Conservation (phyloP, 2,113 vertebrate genomes). For the Hucho hucho region DNA sequence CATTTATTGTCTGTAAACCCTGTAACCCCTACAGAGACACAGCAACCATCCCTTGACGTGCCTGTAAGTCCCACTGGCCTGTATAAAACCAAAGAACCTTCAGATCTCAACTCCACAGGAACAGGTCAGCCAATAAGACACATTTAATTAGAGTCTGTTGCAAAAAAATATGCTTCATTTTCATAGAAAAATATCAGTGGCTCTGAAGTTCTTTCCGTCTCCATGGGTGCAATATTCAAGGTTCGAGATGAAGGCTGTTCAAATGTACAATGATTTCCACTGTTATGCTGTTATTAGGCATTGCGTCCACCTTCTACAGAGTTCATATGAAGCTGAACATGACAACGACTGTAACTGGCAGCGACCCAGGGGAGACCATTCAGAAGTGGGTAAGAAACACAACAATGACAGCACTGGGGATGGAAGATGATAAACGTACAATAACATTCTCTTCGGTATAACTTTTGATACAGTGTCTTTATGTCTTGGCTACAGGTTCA, state of each 20-base stretch:
- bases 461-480: neutral
- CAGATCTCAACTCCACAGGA: constrained; percentile 28
- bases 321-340: constrained; percentile 52
- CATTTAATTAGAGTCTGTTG: neutral
- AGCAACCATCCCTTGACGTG: neutral
- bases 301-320: constrained; percentile 59
- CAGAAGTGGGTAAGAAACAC: constrained; percentile 59
- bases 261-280: neutral
- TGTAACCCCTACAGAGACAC: neutral
- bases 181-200: neutral
- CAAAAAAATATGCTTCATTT: neutral
- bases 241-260: neutral
- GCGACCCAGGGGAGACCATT: constrained; percentile 33
- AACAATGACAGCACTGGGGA: neutral
- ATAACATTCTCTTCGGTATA: neutral
- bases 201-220: neutral
- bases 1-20: neutral
- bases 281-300: constrained; percentile 25
- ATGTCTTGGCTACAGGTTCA: neutral
- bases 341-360: constrained; percentile 16
- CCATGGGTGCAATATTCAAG: neutral
- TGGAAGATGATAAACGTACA: neutral
- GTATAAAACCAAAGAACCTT: constrained; percentile 37
- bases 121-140: constrained; percentile 29
- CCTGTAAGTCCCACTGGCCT: neutral